phyloP scores from a whole-genome alignment of 2,113 vertebrate species.

The Hiodon alosoides region DNA sequence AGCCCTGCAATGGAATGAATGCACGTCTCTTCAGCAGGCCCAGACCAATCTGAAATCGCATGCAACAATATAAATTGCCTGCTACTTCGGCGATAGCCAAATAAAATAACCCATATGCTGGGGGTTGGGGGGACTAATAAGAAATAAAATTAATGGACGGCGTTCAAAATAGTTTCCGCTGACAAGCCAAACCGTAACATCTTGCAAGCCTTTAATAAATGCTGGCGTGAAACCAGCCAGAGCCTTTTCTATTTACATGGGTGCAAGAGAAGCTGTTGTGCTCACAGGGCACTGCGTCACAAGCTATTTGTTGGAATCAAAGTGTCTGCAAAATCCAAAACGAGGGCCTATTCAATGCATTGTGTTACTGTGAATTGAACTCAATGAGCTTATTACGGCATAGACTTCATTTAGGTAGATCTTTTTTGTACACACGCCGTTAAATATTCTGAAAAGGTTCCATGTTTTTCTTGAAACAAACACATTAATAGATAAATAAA shows the following conservation, averaged over 20 bases:
- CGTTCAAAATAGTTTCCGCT: slow-evolving; percentile 32
- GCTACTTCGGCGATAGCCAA: not conserved
- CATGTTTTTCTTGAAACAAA: not conserved
- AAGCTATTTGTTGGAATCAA: not conserved
- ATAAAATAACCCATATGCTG: not conserved
- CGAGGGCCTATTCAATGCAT: not conserved
- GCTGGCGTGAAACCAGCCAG: slow-evolving; percentile 21
- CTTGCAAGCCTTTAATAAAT: slow-evolving; percentile 26
- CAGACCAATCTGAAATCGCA: not conserved
- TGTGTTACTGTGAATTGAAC: too few species aligned
- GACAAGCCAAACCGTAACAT: slow-evolving; percentile 24
- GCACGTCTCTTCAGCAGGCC: too few species aligned
- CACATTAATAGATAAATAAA: not conserved
- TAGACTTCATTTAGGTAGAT: too few species aligned
- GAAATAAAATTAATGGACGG: slow-evolving; percentile 13
- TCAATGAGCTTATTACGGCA: too few species aligned
- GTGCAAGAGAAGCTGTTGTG: not conserved
- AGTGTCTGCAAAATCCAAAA: not conserved
- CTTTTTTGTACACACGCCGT: not conserved
- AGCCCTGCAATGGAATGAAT: not conserved
- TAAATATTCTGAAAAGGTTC: not conserved
- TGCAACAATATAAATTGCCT: not conserved
- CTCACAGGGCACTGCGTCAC: not conserved
- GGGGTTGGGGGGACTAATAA: not conserved
- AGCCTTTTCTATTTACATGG: not conserved